A percentile compares a stretch with the other conserved stretches of the same genome.
phyloP scores from a whole-genome alignment of 2,888 invertebrate genomes.

The Bellardia bayeri region DNA sequence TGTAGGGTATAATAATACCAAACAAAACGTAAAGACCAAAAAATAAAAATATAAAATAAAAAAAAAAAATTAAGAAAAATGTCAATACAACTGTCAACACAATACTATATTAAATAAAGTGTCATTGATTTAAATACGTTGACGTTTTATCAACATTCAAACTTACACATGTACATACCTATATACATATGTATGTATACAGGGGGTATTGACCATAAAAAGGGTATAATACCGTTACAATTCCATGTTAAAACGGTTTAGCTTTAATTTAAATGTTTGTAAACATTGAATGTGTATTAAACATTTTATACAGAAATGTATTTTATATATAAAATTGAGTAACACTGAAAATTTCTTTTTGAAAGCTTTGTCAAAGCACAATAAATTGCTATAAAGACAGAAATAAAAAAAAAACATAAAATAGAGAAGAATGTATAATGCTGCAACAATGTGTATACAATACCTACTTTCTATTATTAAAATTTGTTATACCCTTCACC shows the following conservation, averaged over 20 bases:
- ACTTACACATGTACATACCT: not conserved
- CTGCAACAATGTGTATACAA: too few relatives aligned
- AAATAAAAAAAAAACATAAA: too few relatives aligned
- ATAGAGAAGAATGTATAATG: too few relatives aligned
- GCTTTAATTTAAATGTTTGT: not conserved
- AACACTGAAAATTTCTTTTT: too few relatives aligned
- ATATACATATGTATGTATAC: not conserved
- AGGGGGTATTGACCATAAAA: not conserved
- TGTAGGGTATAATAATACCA: too few relatives aligned
- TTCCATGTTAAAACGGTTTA: not conserved
- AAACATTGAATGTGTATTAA: too few relatives aligned
- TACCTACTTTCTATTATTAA: too few relatives aligned
- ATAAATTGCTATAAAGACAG: too few relatives aligned
- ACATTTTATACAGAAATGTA: too few relatives aligned
- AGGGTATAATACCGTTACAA: not conserved
- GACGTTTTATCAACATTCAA: not conserved
- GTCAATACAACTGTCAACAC: constrained; percentile 55
- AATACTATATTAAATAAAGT: constrained; percentile 9
- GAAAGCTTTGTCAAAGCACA: too few relatives aligned
- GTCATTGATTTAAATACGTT: constrained; percentile 7
- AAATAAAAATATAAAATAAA: not conserved
- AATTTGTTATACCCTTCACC: too few relatives aligned
- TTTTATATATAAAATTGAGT: too few relatives aligned
- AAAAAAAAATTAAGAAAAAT: constrained; percentile 40
- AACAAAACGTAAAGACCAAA: not conserved